A percentile compares a stretch with the other conserved stretches of the same genome.
These are phyloP conservation scores for Neotoma lepida DNA, from an alignment of 2,113 vertebrate genomes.

Conservation along the genomic window DNA sequence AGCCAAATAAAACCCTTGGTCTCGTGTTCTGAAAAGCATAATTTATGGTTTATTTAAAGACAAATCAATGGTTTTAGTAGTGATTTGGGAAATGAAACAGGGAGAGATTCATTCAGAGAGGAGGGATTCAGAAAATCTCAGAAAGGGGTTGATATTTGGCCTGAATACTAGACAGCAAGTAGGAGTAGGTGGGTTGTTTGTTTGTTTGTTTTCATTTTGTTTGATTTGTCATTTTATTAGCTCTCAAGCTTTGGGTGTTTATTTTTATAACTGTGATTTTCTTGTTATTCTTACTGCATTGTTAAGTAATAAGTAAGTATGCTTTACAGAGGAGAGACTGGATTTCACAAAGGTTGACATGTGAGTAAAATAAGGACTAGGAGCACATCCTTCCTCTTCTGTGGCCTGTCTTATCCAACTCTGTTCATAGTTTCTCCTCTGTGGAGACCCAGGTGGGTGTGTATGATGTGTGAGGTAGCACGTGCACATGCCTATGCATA, in stretches of 20 bases:
- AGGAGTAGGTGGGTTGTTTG: background rate
- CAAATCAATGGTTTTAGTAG: background rate
- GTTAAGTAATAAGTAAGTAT: background rate
- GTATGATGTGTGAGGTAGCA: background rate
- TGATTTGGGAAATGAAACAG: constrained; percentile 11
- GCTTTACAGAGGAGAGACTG: background rate
- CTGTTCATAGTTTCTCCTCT: background rate
- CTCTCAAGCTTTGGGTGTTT: too few species aligned
- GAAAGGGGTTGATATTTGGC: background rate
- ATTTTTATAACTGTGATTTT: background rate
- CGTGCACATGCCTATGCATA: too few species aligned
- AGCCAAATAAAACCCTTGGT: background rate
- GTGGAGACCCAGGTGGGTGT: background rate
- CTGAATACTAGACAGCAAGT: background rate
- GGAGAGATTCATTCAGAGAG: background rate
- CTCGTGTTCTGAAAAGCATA: background rate
- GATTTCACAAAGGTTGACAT: background rate
- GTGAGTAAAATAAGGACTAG: background rate
- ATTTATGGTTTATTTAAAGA: constrained; percentile 22
- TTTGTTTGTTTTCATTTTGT: background rate
- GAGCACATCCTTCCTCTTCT: background rate
- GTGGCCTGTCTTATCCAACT: background rate
- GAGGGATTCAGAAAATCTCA: background rate
- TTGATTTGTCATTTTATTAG: background rate
- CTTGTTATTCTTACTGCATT: background rate